Conservation (phyloP, 2,113 vertebrate species). For the Synchiropus splendidus region DNA sequence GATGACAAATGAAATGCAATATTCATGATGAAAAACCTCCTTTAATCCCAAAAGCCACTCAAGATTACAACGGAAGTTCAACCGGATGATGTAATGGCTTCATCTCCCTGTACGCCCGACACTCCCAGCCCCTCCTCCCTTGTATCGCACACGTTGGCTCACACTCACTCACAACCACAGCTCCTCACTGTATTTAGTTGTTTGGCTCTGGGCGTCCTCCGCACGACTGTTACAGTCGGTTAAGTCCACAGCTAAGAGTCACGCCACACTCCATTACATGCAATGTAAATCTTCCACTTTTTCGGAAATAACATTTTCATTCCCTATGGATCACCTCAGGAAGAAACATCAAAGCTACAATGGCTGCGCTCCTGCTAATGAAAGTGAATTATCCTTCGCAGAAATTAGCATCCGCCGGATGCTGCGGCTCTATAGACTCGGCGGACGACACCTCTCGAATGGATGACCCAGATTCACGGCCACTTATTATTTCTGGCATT, state of each 20-base stretch:
- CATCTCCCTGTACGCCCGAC: constrained; percentile 3
- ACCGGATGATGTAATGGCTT: constrained; percentile 16
- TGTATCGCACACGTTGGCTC: neutral
- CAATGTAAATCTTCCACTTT: constrained; percentile 21
- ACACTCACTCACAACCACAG: neutral
- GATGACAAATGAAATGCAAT: constrained; percentile 37
- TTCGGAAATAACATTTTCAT: constrained; percentile 29
- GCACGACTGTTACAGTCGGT: constrained; percentile 18
- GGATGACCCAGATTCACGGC: neutral
- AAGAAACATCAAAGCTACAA: constrained; percentile 45
- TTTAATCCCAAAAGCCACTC: constrained; percentile 36
- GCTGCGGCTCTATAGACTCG: constrained; percentile 4
- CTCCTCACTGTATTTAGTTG: constrained; percentile 23
- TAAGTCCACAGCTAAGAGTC: constrained; percentile 24
- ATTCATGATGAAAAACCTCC: constrained; percentile 35
- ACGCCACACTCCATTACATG: constrained; percentile 14
- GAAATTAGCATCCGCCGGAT: constrained; percentile 18
- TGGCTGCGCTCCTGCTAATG: constrained; percentile 19
- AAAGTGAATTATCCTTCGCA: constrained; percentile 32
- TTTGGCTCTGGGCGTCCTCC: constrained; percentile 24
- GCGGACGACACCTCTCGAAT: constrained; percentile 2
- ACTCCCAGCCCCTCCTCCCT: constrained; percentile 12
- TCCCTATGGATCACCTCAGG: constrained; percentile 29
- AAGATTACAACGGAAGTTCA: constrained; percentile 33
- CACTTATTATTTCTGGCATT: too few relatives aligned